Conservation (phyloP, 2,113 vertebrate genomes). For the Psophia crepitans region DNA sequence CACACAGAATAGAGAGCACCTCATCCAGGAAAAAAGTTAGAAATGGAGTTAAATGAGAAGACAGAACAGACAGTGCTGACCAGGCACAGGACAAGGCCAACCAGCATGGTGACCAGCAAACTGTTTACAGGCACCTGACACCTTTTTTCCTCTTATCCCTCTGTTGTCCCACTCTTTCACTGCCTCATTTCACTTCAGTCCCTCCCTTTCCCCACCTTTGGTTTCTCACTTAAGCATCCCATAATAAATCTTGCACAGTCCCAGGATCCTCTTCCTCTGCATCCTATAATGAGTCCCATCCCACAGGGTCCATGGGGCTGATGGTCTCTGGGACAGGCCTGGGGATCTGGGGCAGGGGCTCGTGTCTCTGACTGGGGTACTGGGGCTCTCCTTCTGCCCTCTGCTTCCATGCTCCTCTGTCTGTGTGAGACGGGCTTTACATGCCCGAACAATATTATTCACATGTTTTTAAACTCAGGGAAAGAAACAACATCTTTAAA, state of each 20-base stretch:
- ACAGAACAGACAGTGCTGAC: not conserved
- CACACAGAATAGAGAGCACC: not conserved
- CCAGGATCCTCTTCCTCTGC: not conserved
- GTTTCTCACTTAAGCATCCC: not conserved
- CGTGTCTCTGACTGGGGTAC: not conserved
- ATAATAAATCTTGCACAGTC: not conserved
- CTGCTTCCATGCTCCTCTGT: not conserved
- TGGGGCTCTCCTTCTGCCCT: not conserved
- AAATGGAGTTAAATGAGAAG: not conserved
- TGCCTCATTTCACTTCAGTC: not conserved
- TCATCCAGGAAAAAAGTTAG: not conserved
- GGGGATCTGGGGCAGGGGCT: accelerated
- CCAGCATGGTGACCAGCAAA: not conserved
- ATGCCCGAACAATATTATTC: not conserved
- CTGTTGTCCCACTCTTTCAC: not conserved
- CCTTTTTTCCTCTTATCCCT: not conserved
- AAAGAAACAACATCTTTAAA: not conserved
- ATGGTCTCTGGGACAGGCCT: not conserved
- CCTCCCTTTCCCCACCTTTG: not conserved
- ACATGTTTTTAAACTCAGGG: not conserved
- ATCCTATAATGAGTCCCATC: not conserved
- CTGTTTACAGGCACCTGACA: not conserved
- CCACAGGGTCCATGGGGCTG: accelerated
- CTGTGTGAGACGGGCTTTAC: not conserved
- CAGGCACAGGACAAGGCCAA: not conserved